Evolutionary conservation across 2,113 vertebrate genomes (phyloP).

Genomic region (Otocyon megalotis): DNA sequence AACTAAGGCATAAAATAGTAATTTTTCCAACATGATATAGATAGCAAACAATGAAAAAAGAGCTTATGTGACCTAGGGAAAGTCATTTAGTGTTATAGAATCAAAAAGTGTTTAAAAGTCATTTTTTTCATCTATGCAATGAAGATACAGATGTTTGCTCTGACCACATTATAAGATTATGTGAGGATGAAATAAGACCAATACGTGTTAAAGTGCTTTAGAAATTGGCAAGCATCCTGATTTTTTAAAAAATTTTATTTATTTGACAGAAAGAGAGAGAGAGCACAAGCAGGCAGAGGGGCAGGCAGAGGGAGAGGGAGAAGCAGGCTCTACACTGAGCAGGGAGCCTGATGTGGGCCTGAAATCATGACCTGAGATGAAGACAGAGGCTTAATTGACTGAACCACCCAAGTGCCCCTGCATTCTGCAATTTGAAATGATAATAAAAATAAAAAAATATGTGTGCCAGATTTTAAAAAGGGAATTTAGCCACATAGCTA

Average conservation of each 20-base stretch:
- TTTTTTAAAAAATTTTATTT: no score
- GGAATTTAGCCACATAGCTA: not conserved
- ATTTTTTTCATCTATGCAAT: not conserved
- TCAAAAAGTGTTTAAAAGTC: not conserved
- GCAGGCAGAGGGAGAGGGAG: no score
- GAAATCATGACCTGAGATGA: no score
- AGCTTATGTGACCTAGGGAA: not conserved
- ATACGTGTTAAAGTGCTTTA: not conserved
- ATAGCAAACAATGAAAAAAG: not conserved
- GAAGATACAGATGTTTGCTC: not conserved
- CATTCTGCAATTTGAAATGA: not conserved
- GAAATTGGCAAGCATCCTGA: not conserved
- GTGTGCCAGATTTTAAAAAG: not conserved
- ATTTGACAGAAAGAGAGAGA: no score
- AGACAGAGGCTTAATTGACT: no score
- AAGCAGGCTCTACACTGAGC: no score
- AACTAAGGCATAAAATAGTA: not conserved
- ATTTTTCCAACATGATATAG: not conserved
- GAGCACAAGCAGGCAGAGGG: no score
- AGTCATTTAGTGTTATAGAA: not conserved
- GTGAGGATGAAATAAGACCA: not conserved
- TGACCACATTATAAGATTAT: not conserved
- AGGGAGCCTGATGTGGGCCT: no score
- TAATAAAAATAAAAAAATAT: constrained; percentile 40
- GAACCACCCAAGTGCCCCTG: no score